Evolutionary conservation across 1,140 invertebrate genomes (phyloP).

Genomic region (Drosophila bocki): DNA sequence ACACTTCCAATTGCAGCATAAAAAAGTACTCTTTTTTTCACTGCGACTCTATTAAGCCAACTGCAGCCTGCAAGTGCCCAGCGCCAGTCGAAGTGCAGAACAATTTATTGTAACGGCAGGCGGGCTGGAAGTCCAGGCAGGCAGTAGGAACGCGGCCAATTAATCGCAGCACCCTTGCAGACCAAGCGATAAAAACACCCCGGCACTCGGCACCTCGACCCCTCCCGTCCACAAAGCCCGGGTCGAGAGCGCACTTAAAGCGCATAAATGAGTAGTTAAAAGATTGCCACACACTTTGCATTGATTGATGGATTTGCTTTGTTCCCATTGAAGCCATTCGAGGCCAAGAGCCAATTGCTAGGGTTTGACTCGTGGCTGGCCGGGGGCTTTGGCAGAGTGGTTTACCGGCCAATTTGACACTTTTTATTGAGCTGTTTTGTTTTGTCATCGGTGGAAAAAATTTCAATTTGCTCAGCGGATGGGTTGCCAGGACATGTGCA

Average conservation of each 20-base stretch:
- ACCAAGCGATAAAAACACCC: slow-evolving; percentile 14
- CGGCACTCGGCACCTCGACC: not conserved
- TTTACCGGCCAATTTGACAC: slow-evolving; percentile 41
- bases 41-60: slow-evolving; percentile 8
- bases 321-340: slow-evolving; percentile 33
- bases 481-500: slow-evolving; percentile 52
- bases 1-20: not conserved
- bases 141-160: slow-evolving; percentile 36
- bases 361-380: slow-evolving; percentile 5
- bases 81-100: slow-evolving; percentile 24
- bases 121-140: slow-evolving; percentile 4
- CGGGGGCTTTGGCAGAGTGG: not conserved
- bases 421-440: slow-evolving; percentile 68
- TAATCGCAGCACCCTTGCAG: slow-evolving; percentile 31
- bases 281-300: slow-evolving; percentile 55
- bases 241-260: slow-evolving; percentile 31
- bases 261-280: slow-evolving; percentile 62
- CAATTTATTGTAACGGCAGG: slow-evolving; percentile 54
- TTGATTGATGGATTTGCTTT: slow-evolving; percentile 58
- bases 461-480: slow-evolving; percentile 56
- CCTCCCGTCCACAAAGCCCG: slow-evolving; percentile 1
- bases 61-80: slow-evolving; percentile 16
- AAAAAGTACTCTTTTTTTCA: not conserved
- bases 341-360: slow-evolving; percentile 32
- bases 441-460: slow-evolving; percentile 48